These are phyloP conservation scores for Episyrphus balteatus DNA, from an alignment of 1,140 invertebrate genomes.

Conservation along the genomic window DNA sequence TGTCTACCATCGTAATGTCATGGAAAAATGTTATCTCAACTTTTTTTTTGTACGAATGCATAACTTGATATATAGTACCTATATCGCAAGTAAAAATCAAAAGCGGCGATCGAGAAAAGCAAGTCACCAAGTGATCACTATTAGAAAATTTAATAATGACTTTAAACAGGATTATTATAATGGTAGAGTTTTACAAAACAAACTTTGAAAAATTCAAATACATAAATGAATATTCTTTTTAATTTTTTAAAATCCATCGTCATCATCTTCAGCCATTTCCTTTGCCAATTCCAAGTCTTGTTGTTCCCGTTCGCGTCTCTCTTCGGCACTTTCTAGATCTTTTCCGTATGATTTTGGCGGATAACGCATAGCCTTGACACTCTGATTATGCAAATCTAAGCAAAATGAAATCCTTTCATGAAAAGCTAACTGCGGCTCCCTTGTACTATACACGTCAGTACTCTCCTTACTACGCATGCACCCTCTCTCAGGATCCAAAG, in stretches of 20 bases:
- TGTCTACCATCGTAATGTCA: too few relatives aligned
- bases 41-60: too few relatives aligned
- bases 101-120: too few relatives aligned
- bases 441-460: slow-evolving; percentile 92
- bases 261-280: slow-evolving; percentile 98
- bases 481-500: slow-evolving; percentile 86
- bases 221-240: background rate
- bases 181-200: background rate
- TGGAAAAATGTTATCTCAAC: too few relatives aligned
- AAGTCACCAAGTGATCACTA: too few relatives aligned
- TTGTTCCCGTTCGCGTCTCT: slow-evolving; percentile 89
- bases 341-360: slow-evolving; percentile 98
- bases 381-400: slow-evolving; percentile 95
- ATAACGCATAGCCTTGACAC: slow-evolving; percentile 97
- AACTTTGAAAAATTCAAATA: background rate
- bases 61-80: too few relatives aligned
- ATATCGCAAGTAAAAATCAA: too few relatives aligned
- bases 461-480: slow-evolving; percentile 97
- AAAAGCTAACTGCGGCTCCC: slow-evolving; percentile 92
- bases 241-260: slow-evolving; percentile 68
- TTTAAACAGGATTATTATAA: too few relatives aligned
- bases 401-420: slow-evolving; percentile 98
- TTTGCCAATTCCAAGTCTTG: slow-evolving; percentile 96
- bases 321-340: slow-evolving; percentile 94
- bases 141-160: too few relatives aligned